Base-by-base conservation (phyloP, 1,140 invertebrate species). In the Heliconius melpomene region DNA sequence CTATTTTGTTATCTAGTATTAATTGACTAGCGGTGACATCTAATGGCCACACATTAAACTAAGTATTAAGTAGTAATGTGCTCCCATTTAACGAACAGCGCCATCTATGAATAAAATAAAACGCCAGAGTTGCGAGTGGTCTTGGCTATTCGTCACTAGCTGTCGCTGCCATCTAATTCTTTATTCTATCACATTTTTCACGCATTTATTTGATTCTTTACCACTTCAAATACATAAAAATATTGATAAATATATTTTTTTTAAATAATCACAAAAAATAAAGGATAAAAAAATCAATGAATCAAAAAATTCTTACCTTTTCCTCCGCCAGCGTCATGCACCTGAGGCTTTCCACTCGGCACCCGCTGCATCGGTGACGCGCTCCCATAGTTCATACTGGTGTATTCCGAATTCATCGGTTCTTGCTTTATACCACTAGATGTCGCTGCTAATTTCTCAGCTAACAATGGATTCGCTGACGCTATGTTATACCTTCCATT, bases 401-500 rank as follows among this genome's bases (percentile, higher is more conserved):
- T 90, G 78, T 95, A 95, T 79, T 95, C 94, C 72, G 92, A 92
- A 71, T 93, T 94, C 74, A 94, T 87, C 26, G 94, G 94, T 87
- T 95, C 94, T 78, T 95, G 94, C 89, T 95, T 95, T 86, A 95
- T 95, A 32, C 94, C 95, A 84, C 93, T 95, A 90, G 95, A 94
- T 91, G 95, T 94, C 90, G 95, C 92, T 77, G 94, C 94, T 50
- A 96, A 83, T 82, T 96, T 96, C 84, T 96, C 95, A 18, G 97
- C 97, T 81, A 98, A 94, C 66, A 98, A 94, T 50, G 97, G 97
- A 92, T 98, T 98, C 20, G 97, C 96, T 1, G 97, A 97, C 2
- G 97, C 97, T 74, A 98, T 98, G 78, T 97, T 97, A 87, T 97
- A 97, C 94, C 97, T 97, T 85, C 96, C 95, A 87, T 95, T 94